phyloP scores from a whole-genome alignment of 2,113 vertebrate species.

The Bettongia penicillata region DNA sequence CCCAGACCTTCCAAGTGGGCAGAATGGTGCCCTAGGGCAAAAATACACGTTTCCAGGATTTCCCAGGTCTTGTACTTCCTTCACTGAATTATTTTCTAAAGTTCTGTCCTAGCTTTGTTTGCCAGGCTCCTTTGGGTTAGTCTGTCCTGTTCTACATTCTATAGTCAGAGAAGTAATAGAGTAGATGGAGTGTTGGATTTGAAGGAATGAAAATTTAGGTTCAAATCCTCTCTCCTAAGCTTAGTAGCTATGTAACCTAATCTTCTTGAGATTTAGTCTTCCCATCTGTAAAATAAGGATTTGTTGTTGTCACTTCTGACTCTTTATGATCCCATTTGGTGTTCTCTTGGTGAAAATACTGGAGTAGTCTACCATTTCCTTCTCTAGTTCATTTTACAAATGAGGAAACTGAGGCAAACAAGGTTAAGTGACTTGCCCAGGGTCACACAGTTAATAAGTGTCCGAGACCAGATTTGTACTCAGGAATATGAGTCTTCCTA shows the following conservation, averaged over 20 bases:
- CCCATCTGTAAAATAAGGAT: not conserved
- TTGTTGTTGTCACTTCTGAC: not conserved
- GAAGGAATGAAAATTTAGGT: not conserved
- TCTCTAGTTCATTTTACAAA: not conserved
- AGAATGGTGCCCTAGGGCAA: not conserved
- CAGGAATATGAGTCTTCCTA: not conserved
- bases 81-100: not conserved
- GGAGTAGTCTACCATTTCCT: not conserved
- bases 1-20: conserved; percentile 14
- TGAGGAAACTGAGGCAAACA: not conserved
- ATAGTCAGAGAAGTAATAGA: not conserved
- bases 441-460: not conserved
- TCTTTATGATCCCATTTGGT: not conserved
- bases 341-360: not conserved
- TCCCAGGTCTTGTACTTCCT: not conserved
- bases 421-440: not conserved
- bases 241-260: not conserved
- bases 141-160: not conserved
- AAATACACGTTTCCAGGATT: not conserved
- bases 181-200: not conserved
- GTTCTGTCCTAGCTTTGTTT: not conserved
- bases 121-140: conserved; percentile 10
- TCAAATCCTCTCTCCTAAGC: not conserved
- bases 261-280: not conserved
- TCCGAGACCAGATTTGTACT: not conserved